Evolutionary conservation across 2,113 vertebrate species (phyloP).

Genomic region (Leptobrachium ailaonicum): DNA sequence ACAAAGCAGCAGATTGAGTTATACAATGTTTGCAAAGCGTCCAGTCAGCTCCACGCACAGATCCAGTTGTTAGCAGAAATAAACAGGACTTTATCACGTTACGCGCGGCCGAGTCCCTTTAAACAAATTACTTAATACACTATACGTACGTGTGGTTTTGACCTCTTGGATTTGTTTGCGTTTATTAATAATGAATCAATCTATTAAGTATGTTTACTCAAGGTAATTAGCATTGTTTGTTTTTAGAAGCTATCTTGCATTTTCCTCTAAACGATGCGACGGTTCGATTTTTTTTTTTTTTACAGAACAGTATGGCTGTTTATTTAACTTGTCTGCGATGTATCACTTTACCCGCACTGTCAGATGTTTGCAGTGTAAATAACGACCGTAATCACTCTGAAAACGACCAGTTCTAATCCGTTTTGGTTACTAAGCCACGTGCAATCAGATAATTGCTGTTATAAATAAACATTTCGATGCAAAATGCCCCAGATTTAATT

Average conservation of each 20-base stretch:
- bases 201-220: slow-evolving; percentile 2
- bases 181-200: slow-evolving; percentile 3
- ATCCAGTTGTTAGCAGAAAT: too few relatives aligned
- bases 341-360: slow-evolving; percentile 9
- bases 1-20: too few relatives aligned
- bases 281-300: slow-evolving; percentile 4
- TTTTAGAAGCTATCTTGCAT: background rate
- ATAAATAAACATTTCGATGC: slow-evolving; percentile 2
- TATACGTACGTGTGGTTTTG: background rate
- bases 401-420: background rate
- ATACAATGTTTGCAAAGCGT: too few relatives aligned
- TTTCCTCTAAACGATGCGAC: slow-evolving; percentile 9
- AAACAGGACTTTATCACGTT: too few relatives aligned
- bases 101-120: too few relatives aligned
- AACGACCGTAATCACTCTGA: slow-evolving; percentile 14
- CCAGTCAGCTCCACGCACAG: too few relatives aligned
- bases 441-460: background rate
- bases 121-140: too few relatives aligned
- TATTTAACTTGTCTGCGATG: slow-evolving; percentile 15
- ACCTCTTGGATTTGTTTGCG: background rate
- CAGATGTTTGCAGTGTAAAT: slow-evolving; percentile 30
- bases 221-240: slow-evolving; percentile 1
- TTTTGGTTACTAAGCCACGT: background rate
- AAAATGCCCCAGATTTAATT: background rate
- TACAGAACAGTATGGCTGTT: slow-evolving; percentile 3